phyloP scores from a whole-genome alignment of 2,113 vertebrate genomes.

The Perca schrenkii region DNA sequence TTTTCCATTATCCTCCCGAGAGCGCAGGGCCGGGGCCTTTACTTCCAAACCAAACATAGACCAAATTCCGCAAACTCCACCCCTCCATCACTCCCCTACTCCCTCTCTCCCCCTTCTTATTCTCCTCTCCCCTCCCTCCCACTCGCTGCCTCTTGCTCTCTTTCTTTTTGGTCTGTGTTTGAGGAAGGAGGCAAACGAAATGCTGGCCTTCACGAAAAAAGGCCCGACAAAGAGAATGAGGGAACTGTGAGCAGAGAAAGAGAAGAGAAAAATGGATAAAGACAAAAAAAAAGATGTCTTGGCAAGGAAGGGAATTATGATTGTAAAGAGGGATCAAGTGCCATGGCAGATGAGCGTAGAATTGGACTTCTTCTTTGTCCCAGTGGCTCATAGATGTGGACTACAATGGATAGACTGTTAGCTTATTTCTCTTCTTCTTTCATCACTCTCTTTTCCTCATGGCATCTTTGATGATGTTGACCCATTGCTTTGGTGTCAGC shows the following conservation, averaged over 20 bases:
- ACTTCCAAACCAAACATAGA: slow-evolving; percentile 85
- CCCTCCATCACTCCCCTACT: not conserved
- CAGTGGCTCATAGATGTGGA: slow-evolving; percentile 10
- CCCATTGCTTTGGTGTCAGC: not conserved
- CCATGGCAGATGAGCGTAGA: slow-evolving; percentile 22
- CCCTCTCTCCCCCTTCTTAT: slow-evolving; percentile 26
- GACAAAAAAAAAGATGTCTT: slow-evolving; percentile 19
- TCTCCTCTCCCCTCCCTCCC: slow-evolving; percentile 23
- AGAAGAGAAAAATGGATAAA: slow-evolving; percentile 20
- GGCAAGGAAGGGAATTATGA: slow-evolving; percentile 34
- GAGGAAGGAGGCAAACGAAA: slow-evolving; percentile 44
- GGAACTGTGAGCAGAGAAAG: slow-evolving; percentile 15
- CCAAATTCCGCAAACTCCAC: slow-evolving; percentile 79
- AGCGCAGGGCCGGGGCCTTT: slow-evolving; percentile 70
- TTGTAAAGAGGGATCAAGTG: slow-evolving; percentile 40
- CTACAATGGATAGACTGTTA: slow-evolving; percentile 33
- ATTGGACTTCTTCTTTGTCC: not conserved
- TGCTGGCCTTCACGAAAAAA: slow-evolving; percentile 10
- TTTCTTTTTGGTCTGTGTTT: slow-evolving; percentile 51
- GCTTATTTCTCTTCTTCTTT: not conserved
- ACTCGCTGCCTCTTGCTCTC: not conserved
- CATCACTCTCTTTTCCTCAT: not conserved
- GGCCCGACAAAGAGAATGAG: slow-evolving; percentile 4
- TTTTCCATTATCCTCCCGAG: slow-evolving; percentile 79
- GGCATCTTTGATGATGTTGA: slow-evolving; percentile 18